Percentiles rank a stretch among this genome's conserved stretches.
Conservation (phyloP, 2,888 invertebrate genomes). For the Papilio demoleus region DNA sequence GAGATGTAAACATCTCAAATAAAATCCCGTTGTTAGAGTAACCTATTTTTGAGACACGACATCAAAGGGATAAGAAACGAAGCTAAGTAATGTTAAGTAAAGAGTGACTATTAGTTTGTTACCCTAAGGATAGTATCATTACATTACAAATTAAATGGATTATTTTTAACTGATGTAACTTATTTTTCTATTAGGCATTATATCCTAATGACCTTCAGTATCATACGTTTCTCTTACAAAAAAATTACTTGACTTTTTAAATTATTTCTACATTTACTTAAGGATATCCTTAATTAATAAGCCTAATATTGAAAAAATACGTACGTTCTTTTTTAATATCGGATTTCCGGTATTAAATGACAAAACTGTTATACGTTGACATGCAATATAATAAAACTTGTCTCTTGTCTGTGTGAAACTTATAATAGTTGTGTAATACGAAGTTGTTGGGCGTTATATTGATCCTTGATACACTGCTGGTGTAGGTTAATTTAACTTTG, state of each 20-base stretch:
- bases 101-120: background rate
- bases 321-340: background rate
- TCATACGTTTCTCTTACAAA: background rate
- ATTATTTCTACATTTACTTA: background rate
- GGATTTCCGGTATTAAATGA: background rate
- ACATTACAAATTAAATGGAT: background rate
- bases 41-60: conserved; percentile 12
- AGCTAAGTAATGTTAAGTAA: conserved; percentile 14
- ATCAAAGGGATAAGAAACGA: conserved; percentile 8
- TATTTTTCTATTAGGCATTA: background rate
- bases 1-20: conserved; percentile 2
- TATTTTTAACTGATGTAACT: background rate
- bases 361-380: background rate
- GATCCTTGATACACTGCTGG: conserved; percentile 25
- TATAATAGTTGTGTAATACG: conserved; percentile 18
- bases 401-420: conserved; percentile 15
- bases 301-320: background rate
- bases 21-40: background rate
- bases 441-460: conserved; percentile 22
- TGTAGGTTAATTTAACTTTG: conserved; percentile 35
- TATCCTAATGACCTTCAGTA: background rate
- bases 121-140: background rate
- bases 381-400: background rate
- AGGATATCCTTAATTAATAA: background rate
- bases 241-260: background rate